phyloP scores from a whole-genome alignment of 2,797 vertebrate species.

The Mormyrus hasselquistii region DNA sequence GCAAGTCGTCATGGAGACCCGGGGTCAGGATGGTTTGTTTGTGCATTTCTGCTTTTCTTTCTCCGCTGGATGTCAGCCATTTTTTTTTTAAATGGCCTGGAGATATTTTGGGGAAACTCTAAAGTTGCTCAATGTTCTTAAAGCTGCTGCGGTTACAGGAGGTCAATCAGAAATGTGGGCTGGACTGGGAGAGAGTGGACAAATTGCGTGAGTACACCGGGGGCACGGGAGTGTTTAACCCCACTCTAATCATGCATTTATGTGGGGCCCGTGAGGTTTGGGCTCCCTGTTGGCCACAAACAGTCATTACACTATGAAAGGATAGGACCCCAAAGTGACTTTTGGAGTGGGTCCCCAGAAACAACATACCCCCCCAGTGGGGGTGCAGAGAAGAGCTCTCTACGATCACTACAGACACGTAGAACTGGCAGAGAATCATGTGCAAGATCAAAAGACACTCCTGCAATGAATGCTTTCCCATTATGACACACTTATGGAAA shows the following conservation, averaged over 20 bases:
- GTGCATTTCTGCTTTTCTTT: background rate
- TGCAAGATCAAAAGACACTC: background rate
- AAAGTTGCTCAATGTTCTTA: background rate
- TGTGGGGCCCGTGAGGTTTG: background rate
- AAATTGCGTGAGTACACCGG: background rate
- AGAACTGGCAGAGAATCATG: background rate
- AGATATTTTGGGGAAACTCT: background rate
- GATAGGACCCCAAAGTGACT: background rate
- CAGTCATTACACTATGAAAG: background rate
- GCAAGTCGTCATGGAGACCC: background rate
- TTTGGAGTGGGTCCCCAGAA: background rate
- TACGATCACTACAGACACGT: background rate
- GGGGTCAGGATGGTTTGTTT: background rate
- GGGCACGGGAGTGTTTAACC: background rate
- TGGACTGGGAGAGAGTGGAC: background rate
- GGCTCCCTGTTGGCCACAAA: background rate
- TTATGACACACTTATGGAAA: background rate
- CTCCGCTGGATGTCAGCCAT: background rate
- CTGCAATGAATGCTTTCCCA: background rate
- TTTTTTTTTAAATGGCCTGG: background rate
- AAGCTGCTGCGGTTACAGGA: background rate
- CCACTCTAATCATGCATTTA: background rate
- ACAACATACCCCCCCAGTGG: background rate
- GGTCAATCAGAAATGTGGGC: background rate
- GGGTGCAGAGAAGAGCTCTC: background rate